These are phyloP conservation scores for Brachyrhaphis roseni DNA, from an alignment of 2,797 vertebrate genomes.

Conservation along the genomic window DNA sequence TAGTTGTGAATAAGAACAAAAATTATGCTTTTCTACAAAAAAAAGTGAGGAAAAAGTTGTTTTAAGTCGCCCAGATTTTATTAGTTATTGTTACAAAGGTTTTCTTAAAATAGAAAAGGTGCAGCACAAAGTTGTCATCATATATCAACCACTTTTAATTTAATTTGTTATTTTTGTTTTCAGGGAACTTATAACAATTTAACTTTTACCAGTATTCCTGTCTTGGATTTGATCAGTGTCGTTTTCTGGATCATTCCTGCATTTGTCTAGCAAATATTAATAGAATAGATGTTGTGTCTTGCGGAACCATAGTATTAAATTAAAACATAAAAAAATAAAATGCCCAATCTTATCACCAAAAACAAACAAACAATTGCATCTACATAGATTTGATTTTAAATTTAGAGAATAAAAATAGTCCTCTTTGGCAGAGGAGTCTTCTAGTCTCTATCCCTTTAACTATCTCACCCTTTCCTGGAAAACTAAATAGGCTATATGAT, in stretches of 20 bases:
- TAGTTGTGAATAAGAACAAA: neutral
- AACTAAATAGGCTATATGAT: slow-evolving; percentile 65
- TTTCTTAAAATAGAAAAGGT: too few species aligned
- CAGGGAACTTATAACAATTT: too few species aligned
- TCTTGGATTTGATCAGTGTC: too few species aligned
- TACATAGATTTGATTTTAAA: neutral
- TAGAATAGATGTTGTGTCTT: neutral
- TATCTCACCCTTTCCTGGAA: slow-evolving; percentile 36
- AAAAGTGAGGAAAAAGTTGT: too few species aligned
- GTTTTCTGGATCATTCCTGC: too few species aligned
- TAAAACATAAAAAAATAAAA: neutral
- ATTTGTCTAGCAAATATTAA: neutral
- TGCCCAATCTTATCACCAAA: neutral
- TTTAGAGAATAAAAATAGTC: slow-evolving; percentile 1
- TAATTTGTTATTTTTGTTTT: too few species aligned
- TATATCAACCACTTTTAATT: too few species aligned
- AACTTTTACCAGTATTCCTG: too few species aligned
- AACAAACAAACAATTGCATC: neutral
- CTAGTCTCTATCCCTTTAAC: slow-evolving; percentile 21
- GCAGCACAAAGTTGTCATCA: too few species aligned
- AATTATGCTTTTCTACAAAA: neutral
- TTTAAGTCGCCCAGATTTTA: neutral
- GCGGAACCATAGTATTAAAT: neutral
- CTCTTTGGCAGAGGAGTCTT: slow-evolving; percentile 16
- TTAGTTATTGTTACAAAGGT: too few species aligned